Evolutionary conservation across 1,140 invertebrate genomes (phyloP).

Genomic region (Phortica variegata): DNA sequence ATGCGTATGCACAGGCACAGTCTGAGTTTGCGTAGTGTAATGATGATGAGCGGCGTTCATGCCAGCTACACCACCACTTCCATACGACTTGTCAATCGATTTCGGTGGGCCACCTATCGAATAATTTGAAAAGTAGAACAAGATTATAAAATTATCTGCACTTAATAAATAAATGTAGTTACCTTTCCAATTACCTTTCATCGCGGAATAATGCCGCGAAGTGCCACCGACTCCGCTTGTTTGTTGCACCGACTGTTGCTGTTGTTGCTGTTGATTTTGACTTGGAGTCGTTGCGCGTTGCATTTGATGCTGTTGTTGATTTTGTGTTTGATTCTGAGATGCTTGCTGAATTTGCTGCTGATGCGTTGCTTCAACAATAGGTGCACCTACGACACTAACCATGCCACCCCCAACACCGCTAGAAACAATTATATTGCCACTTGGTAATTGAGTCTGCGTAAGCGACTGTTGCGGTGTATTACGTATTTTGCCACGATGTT

Average conservation of each 20-base stretch:
- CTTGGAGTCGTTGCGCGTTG: slow-evolving; percentile 11
- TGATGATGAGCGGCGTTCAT: slow-evolving; percentile 35
- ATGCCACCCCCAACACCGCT: slow-evolving; percentile 35
- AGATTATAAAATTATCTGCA: background rate
- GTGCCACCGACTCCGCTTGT: slow-evolving; percentile 16
- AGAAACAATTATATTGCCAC: slow-evolving; percentile 35
- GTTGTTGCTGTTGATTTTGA: slow-evolving; percentile 11
- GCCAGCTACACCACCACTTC: slow-evolving; percentile 10
- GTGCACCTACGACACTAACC: slow-evolving; percentile 36
- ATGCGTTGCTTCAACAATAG: slow-evolving; percentile 33
- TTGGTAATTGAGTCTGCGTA: slow-evolving; percentile 33
- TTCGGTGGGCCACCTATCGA: slow-evolving; percentile 40
- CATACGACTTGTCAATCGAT: slow-evolving; percentile 44
- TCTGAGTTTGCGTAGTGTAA: slow-evolving; percentile 35
- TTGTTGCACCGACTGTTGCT: slow-evolving; percentile 20
- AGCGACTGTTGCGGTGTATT: slow-evolving; percentile 27
- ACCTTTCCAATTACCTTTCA: slow-evolving; percentile 44
- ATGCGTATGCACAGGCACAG: slow-evolving; percentile 28
- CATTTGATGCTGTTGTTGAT: slow-evolving; percentile 14
- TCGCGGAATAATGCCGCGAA: slow-evolving; percentile 34
- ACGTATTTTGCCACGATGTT: slow-evolving; percentile 36
- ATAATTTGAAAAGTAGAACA: background rate
- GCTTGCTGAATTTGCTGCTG: slow-evolving; percentile 22
- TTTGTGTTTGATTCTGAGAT: slow-evolving; percentile 1
- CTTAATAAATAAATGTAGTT: background rate